Evolutionary conservation across 2,888 invertebrate genomes (phyloP).

Genomic region (Hybos culiciformis): DNA sequence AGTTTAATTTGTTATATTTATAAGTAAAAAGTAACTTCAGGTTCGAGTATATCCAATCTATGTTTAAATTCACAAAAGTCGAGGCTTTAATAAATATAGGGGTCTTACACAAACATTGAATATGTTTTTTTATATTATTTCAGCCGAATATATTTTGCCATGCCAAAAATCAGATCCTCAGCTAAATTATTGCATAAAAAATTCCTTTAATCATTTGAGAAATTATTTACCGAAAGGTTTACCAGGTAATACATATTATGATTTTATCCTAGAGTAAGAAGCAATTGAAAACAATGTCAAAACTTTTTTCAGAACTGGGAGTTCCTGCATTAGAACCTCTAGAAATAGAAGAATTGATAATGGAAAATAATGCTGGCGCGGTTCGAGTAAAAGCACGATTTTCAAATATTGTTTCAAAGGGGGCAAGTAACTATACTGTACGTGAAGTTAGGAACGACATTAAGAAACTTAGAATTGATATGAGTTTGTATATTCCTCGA

Average conservation of each 20-base stretch:
- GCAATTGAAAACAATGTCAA: no score
- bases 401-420: slow-evolving; percentile 59
- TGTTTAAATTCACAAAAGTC: no score
- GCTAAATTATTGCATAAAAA: slow-evolving; percentile 49
- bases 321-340: slow-evolving; percentile 65
- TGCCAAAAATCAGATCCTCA: slow-evolving; percentile 54
- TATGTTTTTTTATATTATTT: slow-evolving; percentile 27
- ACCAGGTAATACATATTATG: no score
- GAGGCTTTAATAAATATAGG: no score
- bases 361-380: slow-evolving; percentile 66
- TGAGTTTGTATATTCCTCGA: slow-evolving; percentile 46
- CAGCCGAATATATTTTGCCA: slow-evolving; percentile 60
- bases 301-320: no score
- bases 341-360: slow-evolving; percentile 52
- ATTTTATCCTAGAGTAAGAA: no score
- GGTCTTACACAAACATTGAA: no score
- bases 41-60: no score
- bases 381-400: slow-evolving; percentile 60
- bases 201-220: slow-evolving; percentile 57
- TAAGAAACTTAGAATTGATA: slow-evolving; percentile 44
- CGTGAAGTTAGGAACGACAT: slow-evolving; percentile 48
- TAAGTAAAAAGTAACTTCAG: no score
- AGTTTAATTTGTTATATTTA: no score
- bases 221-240: slow-evolving; percentile 57
- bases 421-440: slow-evolving; percentile 60